Evolutionary conservation across 2,797 vertebrate species (phyloP), one percentile per base, ranked within the genome.

Genomic region (Schizothorax lantsangensis): DNA sequence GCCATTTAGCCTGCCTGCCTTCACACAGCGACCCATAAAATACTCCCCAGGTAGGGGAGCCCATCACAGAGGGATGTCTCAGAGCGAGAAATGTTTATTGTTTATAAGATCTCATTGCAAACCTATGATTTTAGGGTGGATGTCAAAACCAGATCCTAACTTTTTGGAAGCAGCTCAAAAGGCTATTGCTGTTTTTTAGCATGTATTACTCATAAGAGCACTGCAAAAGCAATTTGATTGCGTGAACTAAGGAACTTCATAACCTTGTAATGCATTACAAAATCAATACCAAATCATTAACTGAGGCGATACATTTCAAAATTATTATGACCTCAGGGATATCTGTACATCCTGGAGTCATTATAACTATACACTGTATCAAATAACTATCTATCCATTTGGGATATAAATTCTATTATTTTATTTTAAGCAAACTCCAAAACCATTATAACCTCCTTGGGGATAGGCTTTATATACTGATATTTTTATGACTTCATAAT

Each of bases 1-100:
- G 85, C 77, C 71, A 78, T 89, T 87, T 84, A 84, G 47, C 26
- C 49, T 47, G 62, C 79, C 79, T 87, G 71, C 57, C 47, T 75
- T 85, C 78, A 77, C 71, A 79, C 52, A 73, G 62, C 12, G 33
- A 80, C 40, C 59, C 33, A 69, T 71, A 45, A 79, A 83, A 74
- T 45, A 54, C 49, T 85, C 49, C 57, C 26, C 49, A 59, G 64
- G 54, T 73, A 54, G 74, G 68, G 43, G 45, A 49, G 81, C 64
- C 38, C 26, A 26, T 79, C 64, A 59, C 75, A 85, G 64, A 36
- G 66, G 64, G 62, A 33, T 69, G 84, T 40, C 17, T 85, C 45
- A 40, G 45, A 69, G 30, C 15, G 17, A 52, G 45, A 68, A 78
- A 66, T 30, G 30, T 54, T 77, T 78, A 45, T 59, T 85, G 36